Conservation (phyloP, 37 sponge, comb jelly and placozoan genomes). For the Hexactinellida sp. region DNA sequence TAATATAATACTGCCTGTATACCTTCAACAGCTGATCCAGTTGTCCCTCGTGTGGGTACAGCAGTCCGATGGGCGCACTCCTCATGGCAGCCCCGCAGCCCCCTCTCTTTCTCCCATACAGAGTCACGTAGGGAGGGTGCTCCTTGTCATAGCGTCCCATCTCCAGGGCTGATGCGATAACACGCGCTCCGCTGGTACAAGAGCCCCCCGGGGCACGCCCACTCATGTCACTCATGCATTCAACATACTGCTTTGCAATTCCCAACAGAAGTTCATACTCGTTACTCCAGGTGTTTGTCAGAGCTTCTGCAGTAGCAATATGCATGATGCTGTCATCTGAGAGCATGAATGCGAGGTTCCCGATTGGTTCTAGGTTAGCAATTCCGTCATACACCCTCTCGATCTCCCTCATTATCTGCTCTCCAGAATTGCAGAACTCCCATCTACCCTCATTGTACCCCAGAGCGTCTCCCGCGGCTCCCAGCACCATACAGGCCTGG, state of each 20-base stretch:
- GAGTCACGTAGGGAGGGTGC: constrained; percentile 23
- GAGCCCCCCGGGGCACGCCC: constrained; percentile 29
- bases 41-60: constrained; percentile 39
- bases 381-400: constrained; percentile 32
- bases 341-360: constrained; percentile 26
- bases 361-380: constrained; percentile 32
- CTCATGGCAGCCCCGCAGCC: constrained; percentile 86
- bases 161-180: constrained; percentile 20
- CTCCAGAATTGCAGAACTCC: constrained; percentile 55
- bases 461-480: constrained; percentile 71
- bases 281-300: constrained; percentile 18
- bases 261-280: neutral
- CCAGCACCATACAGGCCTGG: constrained; percentile 49
- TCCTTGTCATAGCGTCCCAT: constrained; percentile 5
- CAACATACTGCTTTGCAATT: constrained; percentile 25
- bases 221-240: constrained; percentile 26
- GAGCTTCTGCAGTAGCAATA: constrained; percentile 35
- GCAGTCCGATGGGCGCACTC: constrained; percentile 60
- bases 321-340: constrained; percentile 44
- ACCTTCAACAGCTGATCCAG: constrained; percentile 52
- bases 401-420: constrained; percentile 33
- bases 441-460: constrained; percentile 67
- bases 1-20: neutral
- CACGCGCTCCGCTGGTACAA: neutral
- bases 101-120: constrained; percentile 44